A percentile compares a stretch with the other conserved stretches of the same genome.
These are phyloP conservation scores for Drosophila micromelanica DNA, from an alignment of 1,140 invertebrate genomes.

Conservation along the genomic window DNA sequence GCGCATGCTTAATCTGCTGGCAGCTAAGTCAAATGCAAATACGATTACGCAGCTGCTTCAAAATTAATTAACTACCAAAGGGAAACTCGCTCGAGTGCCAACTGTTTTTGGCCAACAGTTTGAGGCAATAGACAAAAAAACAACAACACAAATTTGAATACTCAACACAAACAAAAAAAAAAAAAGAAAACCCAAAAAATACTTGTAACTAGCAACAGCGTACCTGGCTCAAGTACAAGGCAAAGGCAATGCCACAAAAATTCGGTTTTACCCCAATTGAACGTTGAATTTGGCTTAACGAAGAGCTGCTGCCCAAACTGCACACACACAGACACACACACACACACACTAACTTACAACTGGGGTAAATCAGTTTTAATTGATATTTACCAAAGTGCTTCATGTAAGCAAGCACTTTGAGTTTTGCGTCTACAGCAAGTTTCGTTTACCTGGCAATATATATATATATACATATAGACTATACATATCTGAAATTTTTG, in stretches of 20 bases:
- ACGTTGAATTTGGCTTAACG: conserved; percentile 64
- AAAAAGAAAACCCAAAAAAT: conserved; percentile 25
- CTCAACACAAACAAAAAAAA: conserved; percentile 12
- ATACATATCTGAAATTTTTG: conserved; percentile 10
- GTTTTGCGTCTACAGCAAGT: conserved; percentile 62
- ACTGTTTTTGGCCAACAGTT: conserved; percentile 37
- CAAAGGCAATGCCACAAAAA: conserved; percentile 59
- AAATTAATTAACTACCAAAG: conserved; percentile 71
- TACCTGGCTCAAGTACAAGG: conserved; percentile 52
- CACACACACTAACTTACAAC: conserved; percentile 8
- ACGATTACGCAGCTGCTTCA: conserved; percentile 54
- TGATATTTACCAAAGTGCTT: conserved; percentile 82
- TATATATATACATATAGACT: not conserved
- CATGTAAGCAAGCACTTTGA: conserved; percentile 78
- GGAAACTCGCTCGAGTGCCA: conserved; percentile 17
- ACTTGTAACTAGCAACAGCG: conserved; percentile 7
- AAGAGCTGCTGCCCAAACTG: conserved; percentile 30
- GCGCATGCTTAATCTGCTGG: conserved; percentile 44
- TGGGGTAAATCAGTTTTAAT: conserved; percentile 78
- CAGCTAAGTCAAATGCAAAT: conserved; percentile 44
- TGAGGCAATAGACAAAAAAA: conserved; percentile 1
- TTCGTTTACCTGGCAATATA: conserved; percentile 38
- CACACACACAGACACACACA: conserved; percentile 21
- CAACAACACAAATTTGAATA: conserved; percentile 11
- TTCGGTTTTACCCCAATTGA: conserved; percentile 52